Conservation (phyloP, 1,140 invertebrate genomes). For the Drosophila dunni region DNA sequence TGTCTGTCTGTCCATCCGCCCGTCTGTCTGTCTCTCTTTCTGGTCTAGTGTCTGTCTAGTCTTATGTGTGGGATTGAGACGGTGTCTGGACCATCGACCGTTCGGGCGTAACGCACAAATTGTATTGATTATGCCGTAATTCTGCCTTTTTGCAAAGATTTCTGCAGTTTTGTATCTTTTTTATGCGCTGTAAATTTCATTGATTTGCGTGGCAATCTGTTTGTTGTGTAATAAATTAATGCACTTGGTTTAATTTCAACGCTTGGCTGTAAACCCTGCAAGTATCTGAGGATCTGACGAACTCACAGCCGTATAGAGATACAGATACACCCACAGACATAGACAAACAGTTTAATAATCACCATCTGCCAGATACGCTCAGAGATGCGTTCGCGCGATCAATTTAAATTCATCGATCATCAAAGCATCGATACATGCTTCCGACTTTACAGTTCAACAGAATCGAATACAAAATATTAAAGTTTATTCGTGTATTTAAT, state of each 20-base stretch:
- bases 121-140: slow-evolving; percentile 60
- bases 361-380: slow-evolving; percentile 8
- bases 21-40: background rate
- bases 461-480: background rate
- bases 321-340: no score
- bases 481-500: background rate
- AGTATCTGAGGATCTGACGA: slow-evolving; percentile 2
- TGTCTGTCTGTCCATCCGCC: slow-evolving; percentile 1
- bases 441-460: slow-evolving; percentile 12
- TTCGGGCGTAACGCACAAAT: slow-evolving; percentile 66
- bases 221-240: slow-evolving; percentile 79
- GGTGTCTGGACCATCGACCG: slow-evolving; percentile 28
- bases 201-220: slow-evolving; percentile 77
- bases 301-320: background rate
- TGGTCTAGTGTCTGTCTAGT: slow-evolving; percentile 12
- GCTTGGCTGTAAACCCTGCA: slow-evolving; percentile 31
- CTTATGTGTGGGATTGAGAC: slow-evolving; percentile 1
- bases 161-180: slow-evolving; percentile 59
- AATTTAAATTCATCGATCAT: slow-evolving; percentile 2
- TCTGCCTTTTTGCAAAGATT: slow-evolving; percentile 19
- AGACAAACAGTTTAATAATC: no score
- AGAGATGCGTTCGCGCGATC: background rate
- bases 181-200: slow-evolving; percentile 61
- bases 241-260: slow-evolving; percentile 72
- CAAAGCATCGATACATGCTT: slow-evolving; percentile 11